phyloP scores from a whole-genome alignment of 1,140 invertebrate genomes.

The Drosophila bocki region DNA sequence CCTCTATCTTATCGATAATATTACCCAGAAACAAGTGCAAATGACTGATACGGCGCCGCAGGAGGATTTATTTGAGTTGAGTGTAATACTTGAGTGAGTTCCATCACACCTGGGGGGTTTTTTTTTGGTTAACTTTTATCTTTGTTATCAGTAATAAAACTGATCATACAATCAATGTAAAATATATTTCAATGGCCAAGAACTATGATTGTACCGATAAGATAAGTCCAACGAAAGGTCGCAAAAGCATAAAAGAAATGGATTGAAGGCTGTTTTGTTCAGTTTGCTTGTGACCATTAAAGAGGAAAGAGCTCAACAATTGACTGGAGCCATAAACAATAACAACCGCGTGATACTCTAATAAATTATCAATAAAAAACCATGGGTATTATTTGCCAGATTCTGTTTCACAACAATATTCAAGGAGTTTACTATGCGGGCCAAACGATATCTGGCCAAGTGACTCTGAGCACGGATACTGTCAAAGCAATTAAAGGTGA shows the following conservation, averaged over 20 bases:
- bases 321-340: background rate
- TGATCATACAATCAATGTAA: slow-evolving; percentile 7
- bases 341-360: no score
- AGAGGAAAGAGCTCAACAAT: slow-evolving; percentile 7
- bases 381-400: slow-evolving; percentile 68
- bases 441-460: slow-evolving; percentile 85
- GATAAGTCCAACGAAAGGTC: slow-evolving; percentile 46
- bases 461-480: slow-evolving; percentile 84
- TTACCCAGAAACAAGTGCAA: slow-evolving; percentile 11
- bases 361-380: slow-evolving; percentile 14
- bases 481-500: slow-evolving; percentile 85
- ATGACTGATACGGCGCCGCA: background rate
- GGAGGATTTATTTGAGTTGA: slow-evolving; percentile 11
- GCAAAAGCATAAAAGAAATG: slow-evolving; percentile 1
- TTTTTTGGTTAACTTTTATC: slow-evolving; percentile 9
- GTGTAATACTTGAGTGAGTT: background rate
- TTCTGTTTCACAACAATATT: slow-evolving; percentile 85
- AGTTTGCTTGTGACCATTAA: slow-evolving; percentile 24
- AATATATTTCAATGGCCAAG: slow-evolving; percentile 17
- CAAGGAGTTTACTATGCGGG: slow-evolving; percentile 86
- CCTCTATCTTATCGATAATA: slow-evolving; percentile 37
- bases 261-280: slow-evolving; percentile 1
- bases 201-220: slow-evolving; percentile 49
- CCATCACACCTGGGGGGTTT: background rate
- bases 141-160: slow-evolving; percentile 1